A percentile compares a stretch with the other conserved stretches of the same genome.
phyloP scores from a whole-genome alignment of 1,140 invertebrate species.

The Mizuhopecten yessoensis region DNA sequence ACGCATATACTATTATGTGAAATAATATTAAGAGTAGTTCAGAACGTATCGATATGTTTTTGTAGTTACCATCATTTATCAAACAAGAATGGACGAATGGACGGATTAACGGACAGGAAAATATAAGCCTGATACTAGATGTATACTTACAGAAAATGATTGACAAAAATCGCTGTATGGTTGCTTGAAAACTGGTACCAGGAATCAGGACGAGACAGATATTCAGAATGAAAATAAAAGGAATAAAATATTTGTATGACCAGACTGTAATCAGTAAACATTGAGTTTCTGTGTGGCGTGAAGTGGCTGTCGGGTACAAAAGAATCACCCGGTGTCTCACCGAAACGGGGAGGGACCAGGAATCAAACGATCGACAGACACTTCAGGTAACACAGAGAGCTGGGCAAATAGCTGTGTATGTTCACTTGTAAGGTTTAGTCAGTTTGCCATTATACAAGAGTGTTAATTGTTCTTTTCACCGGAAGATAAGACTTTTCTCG shows the following conservation, averaged over 20 bases:
- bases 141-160: no score
- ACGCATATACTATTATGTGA: no score
- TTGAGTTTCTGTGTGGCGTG: background rate
- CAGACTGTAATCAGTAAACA: background rate
- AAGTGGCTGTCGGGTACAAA: background rate
- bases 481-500: background rate
- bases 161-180: no score
- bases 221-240: background rate
- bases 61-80: no score
- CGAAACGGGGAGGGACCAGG: background rate
- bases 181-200: background rate
- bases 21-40: no score
- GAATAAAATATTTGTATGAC: conserved; percentile 5
- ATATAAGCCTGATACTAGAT: no score
- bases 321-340: background rate
- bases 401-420: background rate
- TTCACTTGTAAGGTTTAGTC: background rate
- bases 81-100: no score
- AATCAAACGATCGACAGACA: background rate
- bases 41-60: no score
- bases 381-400: background rate
- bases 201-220: background rate
- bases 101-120: no score
- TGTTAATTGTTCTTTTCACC: background rate
- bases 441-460: background rate